Conservation (phyloP, 2,797 vertebrate genomes). For the Yasuhikotakia modesta region DNA sequence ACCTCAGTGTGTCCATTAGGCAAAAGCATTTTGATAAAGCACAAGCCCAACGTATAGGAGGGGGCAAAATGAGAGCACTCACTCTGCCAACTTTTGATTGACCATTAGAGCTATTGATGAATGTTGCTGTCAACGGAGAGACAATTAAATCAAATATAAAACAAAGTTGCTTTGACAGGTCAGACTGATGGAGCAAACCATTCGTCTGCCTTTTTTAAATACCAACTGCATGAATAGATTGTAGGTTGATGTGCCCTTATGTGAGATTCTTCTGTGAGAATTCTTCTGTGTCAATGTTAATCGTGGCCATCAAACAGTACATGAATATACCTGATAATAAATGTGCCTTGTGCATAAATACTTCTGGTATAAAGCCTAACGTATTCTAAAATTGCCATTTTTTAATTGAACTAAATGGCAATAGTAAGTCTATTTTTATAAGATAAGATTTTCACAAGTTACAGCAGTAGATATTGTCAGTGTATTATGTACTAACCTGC, state of each 20-base stretch:
- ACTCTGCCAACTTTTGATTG: constrained; percentile 96
- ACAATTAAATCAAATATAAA: constrained; percentile 99
- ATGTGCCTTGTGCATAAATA: background rate
- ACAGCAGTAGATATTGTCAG: background rate
- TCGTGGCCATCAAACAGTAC: background rate
- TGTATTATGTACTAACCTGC: background rate
- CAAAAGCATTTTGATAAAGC: constrained; percentile 96
- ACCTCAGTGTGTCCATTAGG: constrained; percentile 86
- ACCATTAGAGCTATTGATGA: constrained; percentile 99
- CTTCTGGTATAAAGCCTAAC: background rate
- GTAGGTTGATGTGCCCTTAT: constrained; percentile 31
- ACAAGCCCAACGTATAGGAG: constrained; percentile 80
- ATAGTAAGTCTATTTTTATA: background rate
- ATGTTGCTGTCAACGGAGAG: constrained; percentile 98
- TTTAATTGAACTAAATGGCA: background rate
- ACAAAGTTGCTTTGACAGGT: constrained; percentile 98
- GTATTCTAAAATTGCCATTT: background rate
- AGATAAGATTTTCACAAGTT: background rate
- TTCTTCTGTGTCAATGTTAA: background rate
- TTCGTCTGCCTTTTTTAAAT: constrained; percentile 79
- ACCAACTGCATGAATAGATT: constrained; percentile 38
- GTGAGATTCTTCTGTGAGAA: background rate
- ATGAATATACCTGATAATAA: background rate
- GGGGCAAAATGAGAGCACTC: constrained; percentile 85
- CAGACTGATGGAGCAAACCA: constrained; percentile 93